Base-by-base conservation (phyloP, 2,797 vertebrate genomes). In the Sandelia bainsii region DNA sequence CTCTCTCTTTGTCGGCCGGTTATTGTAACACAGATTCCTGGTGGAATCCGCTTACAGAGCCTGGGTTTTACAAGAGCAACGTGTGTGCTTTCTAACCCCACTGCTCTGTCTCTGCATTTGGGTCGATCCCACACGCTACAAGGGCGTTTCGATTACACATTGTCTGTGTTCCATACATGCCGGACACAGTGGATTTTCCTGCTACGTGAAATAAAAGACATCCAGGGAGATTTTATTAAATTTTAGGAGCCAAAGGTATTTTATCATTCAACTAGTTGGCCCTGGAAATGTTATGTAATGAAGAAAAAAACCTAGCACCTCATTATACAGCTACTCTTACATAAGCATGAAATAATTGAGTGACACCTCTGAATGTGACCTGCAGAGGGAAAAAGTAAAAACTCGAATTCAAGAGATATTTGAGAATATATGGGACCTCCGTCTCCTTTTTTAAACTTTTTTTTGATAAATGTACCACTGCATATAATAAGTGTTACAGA, bases 271-370 rank as follows among this genome's bases (percentile, higher is more conserved):
- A 70, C 22, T 76, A 51, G 60, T 58, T 44, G 51, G 61, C 61
- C 7, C 52, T 75, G 60, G 77, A 77, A 65, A 57, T 0, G 48
- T 91, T 89, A 82, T 25, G 32, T 62, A 89, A 87, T 1, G 3
- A 51, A 29, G 9, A 32, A 58, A 44, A 44, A 14, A 49, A 23
- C 4, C 27, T 16, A 0, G 45, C 29, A 49, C 32, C 54, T 60
- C 49, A 59, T 72, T 59, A 13, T 22, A 56, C 23, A 63, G 23
- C 1, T 50, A 72, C 19, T 23, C 75, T 80, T 80, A 80, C 48
- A 3, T 8, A 75, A 82, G 56, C 54, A 25, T 25, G 4, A 66
- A 77, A 66, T 19, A 60, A 70, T 58, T 7, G 20, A 51, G 32
- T 50, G 44, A 74, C 11, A 3, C 8, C 6, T 2, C 12, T 65